A percentile compares a stretch with the other conserved stretches of the same genome.
Conservation (phyloP, 2,113 vertebrate species). For the Pongo pygmaeus region DNA sequence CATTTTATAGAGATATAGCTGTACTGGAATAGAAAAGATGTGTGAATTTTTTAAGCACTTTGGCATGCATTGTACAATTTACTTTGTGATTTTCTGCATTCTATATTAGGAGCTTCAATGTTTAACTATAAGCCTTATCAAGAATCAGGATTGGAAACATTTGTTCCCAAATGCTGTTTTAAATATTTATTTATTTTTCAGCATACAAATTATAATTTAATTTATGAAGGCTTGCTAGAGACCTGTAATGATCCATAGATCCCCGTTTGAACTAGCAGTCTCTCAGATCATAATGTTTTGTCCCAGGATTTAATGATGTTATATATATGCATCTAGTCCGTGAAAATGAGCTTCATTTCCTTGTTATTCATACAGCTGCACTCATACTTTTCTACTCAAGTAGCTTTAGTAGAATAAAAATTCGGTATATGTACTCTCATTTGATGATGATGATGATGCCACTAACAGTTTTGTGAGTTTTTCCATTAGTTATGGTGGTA, state of each 20-base stretch:
- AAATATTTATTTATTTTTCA: slow-evolving; percentile 38
- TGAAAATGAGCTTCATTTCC: neutral
- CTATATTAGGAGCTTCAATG: neutral
- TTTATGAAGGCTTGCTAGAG: slow-evolving; percentile 46
- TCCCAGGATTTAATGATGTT: slow-evolving; percentile 38
- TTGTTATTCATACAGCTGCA: neutral
- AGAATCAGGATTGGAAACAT: slow-evolving; percentile 27
- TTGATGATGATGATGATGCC: neutral
- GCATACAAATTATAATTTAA: slow-evolving; percentile 29
- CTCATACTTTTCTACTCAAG: neutral
- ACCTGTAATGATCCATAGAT: neutral
- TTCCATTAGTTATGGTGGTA: neutral
- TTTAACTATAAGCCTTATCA: slow-evolving; percentile 21
- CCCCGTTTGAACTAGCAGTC: neutral
- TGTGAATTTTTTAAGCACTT: slow-evolving; percentile 35
- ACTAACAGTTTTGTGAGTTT: neutral
- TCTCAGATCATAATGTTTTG: slow-evolving; percentile 22
- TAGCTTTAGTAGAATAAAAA: slow-evolving; percentile 28
- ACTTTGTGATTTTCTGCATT: slow-evolving; percentile 38
- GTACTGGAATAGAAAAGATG: neutral
- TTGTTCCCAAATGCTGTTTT: neutral
- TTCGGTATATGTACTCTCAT: neutral
- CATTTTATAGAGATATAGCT: slow-evolving; percentile 18
- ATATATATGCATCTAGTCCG: neutral
- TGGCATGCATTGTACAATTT: neutral